Base-by-base conservation (phyloP, 2,797 vertebrate species). In the Xyrichtys novacula region DNA sequence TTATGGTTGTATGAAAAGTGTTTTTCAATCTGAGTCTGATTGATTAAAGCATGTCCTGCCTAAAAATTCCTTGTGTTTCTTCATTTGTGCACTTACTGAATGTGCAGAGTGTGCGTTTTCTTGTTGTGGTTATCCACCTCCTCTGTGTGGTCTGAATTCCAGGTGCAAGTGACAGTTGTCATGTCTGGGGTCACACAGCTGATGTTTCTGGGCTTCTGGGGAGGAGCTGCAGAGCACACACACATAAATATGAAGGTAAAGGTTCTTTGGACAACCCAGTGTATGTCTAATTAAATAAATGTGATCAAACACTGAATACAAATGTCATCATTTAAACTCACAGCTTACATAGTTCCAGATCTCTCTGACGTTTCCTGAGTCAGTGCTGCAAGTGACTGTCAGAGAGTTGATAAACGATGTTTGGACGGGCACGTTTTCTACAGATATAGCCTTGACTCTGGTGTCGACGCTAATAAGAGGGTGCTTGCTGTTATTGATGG, bases 161-260 rank as follows among this genome's bases (percentile, higher is more conserved):
- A 91, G 32, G 15, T 76, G 63, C 92, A 91, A 10, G 4, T 25
- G 20, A 92, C 7, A 8, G 4, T 55, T 65, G 4, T 66, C 67
- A 90, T 56, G 66, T 91, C 78, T 48, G 69, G 34, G 1, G 89
- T 92, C 16, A 2, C 29, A 73, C 92, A 92, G 65, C 49, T 60
- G 68, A 92, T 11, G 61, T 91, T 81, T 64, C 57, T 68, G 14
- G 78, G 91, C 66, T 74, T 93, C 74, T 89, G 71, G 8, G 90
- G 75, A 74, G 86, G 83, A 81, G 86, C 92, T 93, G 15, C 17
- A 71, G 10, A 8, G 38, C 2, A 32, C 28, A 68, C 8, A 31
- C 3, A 46, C 26, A 39, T 25, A 22, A 9, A 25, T 38, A 12
- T 42, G 1, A 40, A 10, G 22, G 2, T 28, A 46, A 12, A 9